Percentiles rank a stretch among this genome's conserved stretches.
phyloP scores from a whole-genome alignment of 2,888 invertebrate genomes.

The Gymnocheta viridis region DNA sequence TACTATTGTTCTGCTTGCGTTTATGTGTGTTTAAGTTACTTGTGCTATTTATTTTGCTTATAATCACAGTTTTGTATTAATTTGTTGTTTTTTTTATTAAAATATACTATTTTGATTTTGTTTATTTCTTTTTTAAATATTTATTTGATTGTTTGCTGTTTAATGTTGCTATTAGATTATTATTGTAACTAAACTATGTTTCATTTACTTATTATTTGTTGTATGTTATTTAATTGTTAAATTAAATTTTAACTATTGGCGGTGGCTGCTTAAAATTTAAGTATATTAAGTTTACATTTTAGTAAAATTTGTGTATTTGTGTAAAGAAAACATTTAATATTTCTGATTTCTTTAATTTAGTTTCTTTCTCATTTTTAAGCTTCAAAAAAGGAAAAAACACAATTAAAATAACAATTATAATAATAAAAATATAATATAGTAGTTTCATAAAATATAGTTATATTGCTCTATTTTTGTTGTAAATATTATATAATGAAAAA shows the following conservation, averaged over 20 bases:
- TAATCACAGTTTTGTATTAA: slow-evolving; percentile 67
- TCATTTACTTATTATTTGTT: slow-evolving; percentile 7
- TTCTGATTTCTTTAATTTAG: slow-evolving; percentile 11
- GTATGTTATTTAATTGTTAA: slow-evolving; percentile 45
- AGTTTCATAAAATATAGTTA: too few relatives aligned
- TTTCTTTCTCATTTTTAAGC: background rate
- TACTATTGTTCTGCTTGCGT: slow-evolving; percentile 55
- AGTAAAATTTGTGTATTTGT: slow-evolving; percentile 57
- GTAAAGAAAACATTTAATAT: slow-evolving; percentile 63
- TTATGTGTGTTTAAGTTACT: slow-evolving; percentile 48
- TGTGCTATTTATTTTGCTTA: slow-evolving; percentile 60
- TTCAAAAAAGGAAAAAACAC: slow-evolving; percentile 48
- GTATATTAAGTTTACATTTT: slow-evolving; percentile 38
- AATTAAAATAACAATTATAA: slow-evolving; percentile 4
- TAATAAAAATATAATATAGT: slow-evolving; percentile 22
- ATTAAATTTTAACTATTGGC: slow-evolving; percentile 71
- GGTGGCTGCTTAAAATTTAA: slow-evolving; percentile 66
- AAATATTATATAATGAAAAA: slow-evolving; percentile 57
- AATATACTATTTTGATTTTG: slow-evolving; percentile 58
- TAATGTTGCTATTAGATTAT: slow-evolving; percentile 29
- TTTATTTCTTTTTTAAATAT: slow-evolving; percentile 16
- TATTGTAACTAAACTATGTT: slow-evolving; percentile 40
- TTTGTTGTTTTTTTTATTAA: slow-evolving; percentile 22
- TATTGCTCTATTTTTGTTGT: slow-evolving; percentile 61
- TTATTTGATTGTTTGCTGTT: slow-evolving; percentile 59